Percentiles rank a stretch among this genome's conserved stretches.
Evolutionary conservation across 2,888 invertebrate species (phyloP).

Genomic region (Cyclophora punctaria): DNA sequence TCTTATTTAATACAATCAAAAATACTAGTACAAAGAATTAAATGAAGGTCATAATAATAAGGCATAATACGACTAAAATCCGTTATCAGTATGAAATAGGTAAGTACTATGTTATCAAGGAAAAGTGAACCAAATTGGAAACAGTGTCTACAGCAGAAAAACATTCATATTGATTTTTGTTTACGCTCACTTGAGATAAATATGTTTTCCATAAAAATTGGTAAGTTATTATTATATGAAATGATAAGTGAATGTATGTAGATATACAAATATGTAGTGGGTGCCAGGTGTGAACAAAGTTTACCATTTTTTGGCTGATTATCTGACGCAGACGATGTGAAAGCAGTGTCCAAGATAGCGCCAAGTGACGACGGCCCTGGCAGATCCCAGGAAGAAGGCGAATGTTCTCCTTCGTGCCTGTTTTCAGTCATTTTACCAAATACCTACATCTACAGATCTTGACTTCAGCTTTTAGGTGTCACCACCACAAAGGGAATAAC

Average conservation of each 20-base stretch:
- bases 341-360: slow-evolving; percentile 78
- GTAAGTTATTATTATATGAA: neutral
- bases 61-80: too few species aligned
- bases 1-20: too few species aligned
- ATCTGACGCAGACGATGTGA: slow-evolving; percentile 71
- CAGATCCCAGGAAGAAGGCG: slow-evolving; percentile 59
- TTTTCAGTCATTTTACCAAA: slow-evolving; percentile 53
- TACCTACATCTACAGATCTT: neutral
- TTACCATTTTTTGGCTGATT: slow-evolving; percentile 56
- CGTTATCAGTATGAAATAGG: too few species aligned
- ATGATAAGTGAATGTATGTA: neutral
- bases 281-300: neutral
- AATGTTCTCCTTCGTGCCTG: slow-evolving; percentile 50
- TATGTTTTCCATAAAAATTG: slow-evolving; percentile 11
- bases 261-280: neutral
- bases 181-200: too few species aligned
- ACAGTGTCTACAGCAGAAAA: too few species aligned
- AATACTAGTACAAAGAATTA: too few species aligned
- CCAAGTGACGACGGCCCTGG: slow-evolving; percentile 73
- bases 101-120: too few species aligned
- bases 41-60: too few species aligned
- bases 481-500: slow-evolving; percentile 15
- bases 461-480: slow-evolving; percentile 6
- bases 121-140: too few species aligned
- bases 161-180: too few species aligned